Base-by-base conservation (phyloP, 2,888 invertebrate species). In the Polydrusus cervinus region DNA sequence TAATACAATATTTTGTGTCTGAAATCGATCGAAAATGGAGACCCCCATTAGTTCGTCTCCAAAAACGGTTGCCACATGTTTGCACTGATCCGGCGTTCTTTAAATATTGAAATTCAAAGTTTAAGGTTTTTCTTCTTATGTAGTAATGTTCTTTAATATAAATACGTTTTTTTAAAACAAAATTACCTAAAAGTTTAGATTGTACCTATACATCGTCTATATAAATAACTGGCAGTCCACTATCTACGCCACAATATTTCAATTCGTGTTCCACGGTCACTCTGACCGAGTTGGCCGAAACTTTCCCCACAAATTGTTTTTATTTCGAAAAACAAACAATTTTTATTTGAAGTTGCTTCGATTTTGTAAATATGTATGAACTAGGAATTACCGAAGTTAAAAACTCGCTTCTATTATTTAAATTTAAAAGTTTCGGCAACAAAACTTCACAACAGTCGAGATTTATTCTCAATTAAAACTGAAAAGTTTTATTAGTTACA, bases 401-500 rank as follows among this genome's bases (percentile, higher is more conserved):
- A 49, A 57, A 71, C 47, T 71, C 55, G 18, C 51, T 40, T 55
- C 16, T 66, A 64, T 71, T 71, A 66, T 71, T 71, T 70, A 64
- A 64, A 64, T 60, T 60, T 16, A 16, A 60, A 60, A 60, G 57
- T 60, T 60, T 47, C 53, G 53, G 40, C 45, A 65, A 38, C 68
- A 47, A 68, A 64, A 69, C 60, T 69, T 74, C 69, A 30, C 61
- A 61, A 60, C 40, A 9, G 69, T 14, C 30, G 20, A 53, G 68
- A 75, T 75, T 75, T 75, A 75, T 75, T 75, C 74, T 70, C 74
- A 75, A 75, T 75, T 75, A 75, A 75, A 70, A 38, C 70, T 51
- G 74, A 70, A 66, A 75, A 66, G 57, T 75, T 75, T 74, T 72
- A 72, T 66, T 72, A 72, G 71, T 71, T 72, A 66, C 72, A 38